Base-by-base conservation (phyloP, 1,140 invertebrate genomes). In the Drosophila neocordata region DNA sequence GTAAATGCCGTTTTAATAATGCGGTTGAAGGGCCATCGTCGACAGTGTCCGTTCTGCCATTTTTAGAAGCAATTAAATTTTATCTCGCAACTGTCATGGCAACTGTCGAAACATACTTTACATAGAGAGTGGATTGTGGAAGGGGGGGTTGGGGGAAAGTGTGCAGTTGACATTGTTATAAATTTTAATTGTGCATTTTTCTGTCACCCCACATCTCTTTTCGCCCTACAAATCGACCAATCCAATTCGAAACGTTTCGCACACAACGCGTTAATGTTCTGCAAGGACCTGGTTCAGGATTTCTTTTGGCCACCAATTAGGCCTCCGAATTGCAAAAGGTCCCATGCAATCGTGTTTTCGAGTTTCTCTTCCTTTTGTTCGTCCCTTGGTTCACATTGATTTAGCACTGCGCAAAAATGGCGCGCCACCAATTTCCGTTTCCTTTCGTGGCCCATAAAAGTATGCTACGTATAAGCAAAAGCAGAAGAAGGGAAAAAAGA, bases 51-150 rank as follows among this genome's bases (percentile, higher is more conserved):
- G 35, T 12, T 24, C 20, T 48, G 61, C 37, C 53, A 71, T 74
- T 83, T 79, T 87, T 81, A 69, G 73, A 62, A 64, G 82, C 83
- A 88, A 87, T 87, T 79, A 87, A 79, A 87, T 82, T 75, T 65
- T 88, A 70, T 85, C 82, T 76, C 78, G 15, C 60, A 65, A 88
- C 79, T 82, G 82, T 68, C 63, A 73, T 62, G 67, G 53, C 75
- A 55, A 55, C 71, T 51, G 63, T 13, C 37, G 41, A 60, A 9
- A 52, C 9, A 11, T 8, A 20, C 15, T 48, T 2, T 31, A 31
- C 27, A 31, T 31, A 12, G 18, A 8, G 4, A 2, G n/a, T 1
- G 13, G n/a, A 6, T 0, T 0, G 1, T 11, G 0, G 38, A 24
- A 4, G 4, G 2, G 13, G 13, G 38, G 13, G 13, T n/a, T 7